Evolutionary conservation across 1,140 invertebrate genomes (phyloP).

Genomic region (Venustaconcha ellipsiformis): DNA sequence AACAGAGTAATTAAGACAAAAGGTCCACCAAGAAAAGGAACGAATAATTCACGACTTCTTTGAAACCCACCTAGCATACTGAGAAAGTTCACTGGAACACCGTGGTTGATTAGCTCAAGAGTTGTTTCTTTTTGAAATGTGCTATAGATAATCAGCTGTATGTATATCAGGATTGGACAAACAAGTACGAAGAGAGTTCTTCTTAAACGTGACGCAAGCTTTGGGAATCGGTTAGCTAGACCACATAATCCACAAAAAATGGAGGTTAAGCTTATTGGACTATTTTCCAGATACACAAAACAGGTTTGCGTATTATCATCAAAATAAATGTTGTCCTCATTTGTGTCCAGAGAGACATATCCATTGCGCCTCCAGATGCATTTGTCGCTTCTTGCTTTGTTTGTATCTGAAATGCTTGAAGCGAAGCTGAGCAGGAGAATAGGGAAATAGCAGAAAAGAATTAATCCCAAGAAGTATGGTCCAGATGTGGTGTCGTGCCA

Average conservation of each 20-base stretch:
- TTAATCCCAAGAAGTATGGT: constrained; percentile 18
- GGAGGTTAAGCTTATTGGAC: too few relatives aligned
- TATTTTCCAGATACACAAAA: too few relatives aligned
- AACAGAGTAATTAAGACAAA: constrained; percentile 1
- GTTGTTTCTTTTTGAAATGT: too few relatives aligned
- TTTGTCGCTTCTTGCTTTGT: background rate
- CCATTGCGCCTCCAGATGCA: background rate
- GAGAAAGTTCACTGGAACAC: constrained; percentile 12
- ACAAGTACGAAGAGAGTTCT: too few relatives aligned
- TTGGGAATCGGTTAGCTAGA: too few relatives aligned
- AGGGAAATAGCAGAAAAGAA: constrained; percentile 19
- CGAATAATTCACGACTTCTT: constrained; percentile 8
- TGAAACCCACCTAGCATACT: background rate
- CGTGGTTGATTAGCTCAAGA: constrained; percentile 6
- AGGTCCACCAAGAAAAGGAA: constrained; percentile 17
- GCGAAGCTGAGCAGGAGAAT: constrained; percentile 8
- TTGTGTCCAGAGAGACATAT: too few relatives aligned
- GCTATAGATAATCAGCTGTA: too few relatives aligned
- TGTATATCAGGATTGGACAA: too few relatives aligned
- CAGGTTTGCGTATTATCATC: too few relatives aligned
- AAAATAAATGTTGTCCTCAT: too few relatives aligned
- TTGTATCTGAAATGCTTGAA: constrained; percentile 1
- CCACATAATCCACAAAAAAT: too few relatives aligned
- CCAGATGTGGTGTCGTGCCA: constrained; percentile 7
- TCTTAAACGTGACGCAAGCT: too few relatives aligned